Evolutionary conservation across 2,113 vertebrate species (phyloP), one percentile per base, ranked within the genome.

Genomic region (Chaetodon trifascialis): DNA sequence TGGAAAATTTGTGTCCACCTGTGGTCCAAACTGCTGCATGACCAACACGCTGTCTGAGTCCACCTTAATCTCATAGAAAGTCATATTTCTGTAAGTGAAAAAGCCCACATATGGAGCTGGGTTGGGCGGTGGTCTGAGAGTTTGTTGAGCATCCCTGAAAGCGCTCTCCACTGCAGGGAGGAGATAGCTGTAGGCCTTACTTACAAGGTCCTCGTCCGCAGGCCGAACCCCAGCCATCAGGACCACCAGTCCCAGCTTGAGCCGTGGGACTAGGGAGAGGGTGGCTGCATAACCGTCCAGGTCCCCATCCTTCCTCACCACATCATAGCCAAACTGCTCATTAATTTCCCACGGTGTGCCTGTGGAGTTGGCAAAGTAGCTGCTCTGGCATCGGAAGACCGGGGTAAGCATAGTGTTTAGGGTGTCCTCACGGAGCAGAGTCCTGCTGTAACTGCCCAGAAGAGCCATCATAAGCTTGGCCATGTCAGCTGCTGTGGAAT

Each of bases 321-420:
- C 89, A 8, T 97, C 95, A 3, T 98, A 98, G 3, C 96, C 97
- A 2, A 92, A 7, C 69, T 96, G 96, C 83, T 95, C 93, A 0
- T 97, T 97, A 60, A 98, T 95, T 88, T 99, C 97, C 98, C 97
- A 99, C 0, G 97, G 97, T 0, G 97, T 98, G 17, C 97, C 97
- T 0, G 97, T 98, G 92, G 95, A 95, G 69, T 95, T 95, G 63
- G 97, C 96, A 0, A 99, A 98, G 82, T 98, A 98, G 19, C 94
- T 93, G 0, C 79, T 78, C 0, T 97, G 96, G 70, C 97, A 99
- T 67, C 91, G 93, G 17, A 96, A 93, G 46, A 97, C 85, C 0
- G 97, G 97, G 0, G 94, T 96, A 81, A 98, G 85, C 96, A 98
- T 96, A 0, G 93, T 96, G 89, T 96, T 97, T 9, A 97, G 89